Evolutionary conservation across 2,797 vertebrate genomes (phyloP), one percentile per base, ranked within the genome.

Genomic region (Oreochromis grahami): DNA sequence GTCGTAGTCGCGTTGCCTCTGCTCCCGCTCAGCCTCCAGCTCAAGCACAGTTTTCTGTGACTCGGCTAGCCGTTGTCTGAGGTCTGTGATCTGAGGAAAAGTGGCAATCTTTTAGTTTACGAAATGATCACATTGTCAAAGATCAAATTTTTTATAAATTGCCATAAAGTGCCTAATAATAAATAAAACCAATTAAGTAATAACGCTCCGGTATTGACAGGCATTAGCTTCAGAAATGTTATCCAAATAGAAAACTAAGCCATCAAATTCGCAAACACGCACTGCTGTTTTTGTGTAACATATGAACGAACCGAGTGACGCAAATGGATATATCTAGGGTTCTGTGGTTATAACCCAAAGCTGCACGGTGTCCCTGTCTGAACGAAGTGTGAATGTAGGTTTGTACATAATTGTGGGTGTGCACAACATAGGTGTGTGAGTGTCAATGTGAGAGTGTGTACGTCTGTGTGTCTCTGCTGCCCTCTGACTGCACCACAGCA

Each of bases 1-100:
- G 93, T 99, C 99, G 5, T 99, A 99, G 95, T 99, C 99, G 0
- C 98, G 95, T 92, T 99, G 98, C 85, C 97, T 97, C 93, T 98
- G 98, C 60, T 99, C 99, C 38, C 98, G 93, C 79, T 99, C 98
- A 0, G 96, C 95, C 93, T 99, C 98, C 77, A 98, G 93, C 83
- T 99, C 98, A 0, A 94, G 90, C 89, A 98, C 96, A 3, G 97
- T 96, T 90, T 98, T 98, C 94, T 98, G 97, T 14, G 97, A 96
- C 83, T 98, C 97, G 0, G 96, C 96, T 56, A 99, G 94, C 70
- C 99, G 97, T 94, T 99, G 98, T 56, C 99, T 96, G 53, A 99
- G 95, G 81, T 98, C 98, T 0, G 98, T 98, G 92, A 99, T 97
- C 98, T 99, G 91, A 34, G 60, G 0, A n/a, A 77, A 7, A 48